Evolutionary conservation across 2,888 invertebrate genomes (phyloP).

Genomic region (Lycaena phlaeas): DNA sequence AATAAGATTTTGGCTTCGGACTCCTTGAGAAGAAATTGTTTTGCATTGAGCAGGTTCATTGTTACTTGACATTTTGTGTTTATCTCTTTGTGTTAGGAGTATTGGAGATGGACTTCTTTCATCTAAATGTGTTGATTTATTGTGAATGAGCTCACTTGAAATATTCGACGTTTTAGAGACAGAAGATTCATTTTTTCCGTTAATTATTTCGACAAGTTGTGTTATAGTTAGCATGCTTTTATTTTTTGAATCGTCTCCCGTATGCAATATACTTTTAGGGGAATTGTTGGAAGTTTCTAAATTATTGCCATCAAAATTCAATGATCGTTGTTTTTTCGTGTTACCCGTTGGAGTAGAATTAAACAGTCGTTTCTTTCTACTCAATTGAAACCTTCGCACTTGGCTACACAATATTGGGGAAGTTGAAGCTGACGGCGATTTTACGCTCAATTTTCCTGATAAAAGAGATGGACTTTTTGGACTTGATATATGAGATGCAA

Average conservation of each 20-base stretch:
- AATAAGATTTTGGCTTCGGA: constrained; percentile 27
- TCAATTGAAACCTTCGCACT: constrained; percentile 34
- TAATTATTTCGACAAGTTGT: constrained; percentile 59
- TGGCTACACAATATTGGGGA: constrained; percentile 55
- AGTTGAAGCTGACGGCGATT: constrained; percentile 22
- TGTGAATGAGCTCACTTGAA: constrained; percentile 7
- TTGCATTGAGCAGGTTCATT: constrained; percentile 11
- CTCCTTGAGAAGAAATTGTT: constrained; percentile 1
- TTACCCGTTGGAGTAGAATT: constrained; percentile 31
- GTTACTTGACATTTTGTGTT: constrained; percentile 25
- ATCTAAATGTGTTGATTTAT: constrained; percentile 15
- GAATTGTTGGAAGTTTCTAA: constrained; percentile 12
- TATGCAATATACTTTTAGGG: constrained; percentile 2
- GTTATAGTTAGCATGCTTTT: constrained; percentile 61
- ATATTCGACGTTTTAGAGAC: constrained; percentile 12
- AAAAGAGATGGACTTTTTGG: constrained; percentile 52
- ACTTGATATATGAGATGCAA: constrained; percentile 10
- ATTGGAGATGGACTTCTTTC: constrained; percentile 49
- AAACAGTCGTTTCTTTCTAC: constrained; percentile 30
- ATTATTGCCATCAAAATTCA: constrained; percentile 21
- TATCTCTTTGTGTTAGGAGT: constrained; percentile 42
- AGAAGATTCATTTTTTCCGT: constrained; percentile 32
- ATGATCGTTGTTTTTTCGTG: constrained; percentile 30
- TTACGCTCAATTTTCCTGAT: constrained; percentile 35
- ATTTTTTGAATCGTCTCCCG: constrained; percentile 30